Evolutionary conservation across 1,140 invertebrate species (phyloP).

Genomic region (Heliothis subflexa): DNA sequence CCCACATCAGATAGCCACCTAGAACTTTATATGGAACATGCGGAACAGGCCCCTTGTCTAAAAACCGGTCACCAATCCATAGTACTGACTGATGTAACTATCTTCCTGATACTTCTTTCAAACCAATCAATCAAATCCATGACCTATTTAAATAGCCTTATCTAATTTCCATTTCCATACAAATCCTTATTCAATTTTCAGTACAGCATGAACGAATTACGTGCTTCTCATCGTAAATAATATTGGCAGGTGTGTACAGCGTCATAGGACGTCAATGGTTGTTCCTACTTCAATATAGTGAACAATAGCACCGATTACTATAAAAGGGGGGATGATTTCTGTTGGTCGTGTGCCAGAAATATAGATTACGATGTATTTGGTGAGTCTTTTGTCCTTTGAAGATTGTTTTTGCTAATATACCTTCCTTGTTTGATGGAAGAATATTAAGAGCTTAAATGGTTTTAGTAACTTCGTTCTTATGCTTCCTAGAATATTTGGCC

Average conservation of each 20-base stretch:
- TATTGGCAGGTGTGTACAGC: constrained; percentile 1
- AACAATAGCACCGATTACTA: constrained; percentile 17
- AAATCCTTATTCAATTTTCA: neutral
- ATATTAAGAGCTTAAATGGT: neutral
- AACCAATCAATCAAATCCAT: too few species aligned
- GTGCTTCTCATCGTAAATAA: neutral
- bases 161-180: neutral
- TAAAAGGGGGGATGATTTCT: neutral
- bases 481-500: too few species aligned
- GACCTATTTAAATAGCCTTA: too few species aligned
- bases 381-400: neutral
- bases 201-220: neutral
- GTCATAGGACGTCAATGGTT: neutral
- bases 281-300: neutral
- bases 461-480: too few species aligned
- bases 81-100: too few species aligned
- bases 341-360: constrained; percentile 13
- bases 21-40: too few species aligned
- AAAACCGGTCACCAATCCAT: too few species aligned
- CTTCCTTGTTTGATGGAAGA: neutral
- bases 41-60: too few species aligned
- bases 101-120: too few species aligned
- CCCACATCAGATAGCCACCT: too few species aligned
- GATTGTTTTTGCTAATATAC: neutral
- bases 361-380: constrained; percentile 8